Base-by-base conservation (phyloP, 2,113 vertebrate species). In the Macrotis lagotis region DNA sequence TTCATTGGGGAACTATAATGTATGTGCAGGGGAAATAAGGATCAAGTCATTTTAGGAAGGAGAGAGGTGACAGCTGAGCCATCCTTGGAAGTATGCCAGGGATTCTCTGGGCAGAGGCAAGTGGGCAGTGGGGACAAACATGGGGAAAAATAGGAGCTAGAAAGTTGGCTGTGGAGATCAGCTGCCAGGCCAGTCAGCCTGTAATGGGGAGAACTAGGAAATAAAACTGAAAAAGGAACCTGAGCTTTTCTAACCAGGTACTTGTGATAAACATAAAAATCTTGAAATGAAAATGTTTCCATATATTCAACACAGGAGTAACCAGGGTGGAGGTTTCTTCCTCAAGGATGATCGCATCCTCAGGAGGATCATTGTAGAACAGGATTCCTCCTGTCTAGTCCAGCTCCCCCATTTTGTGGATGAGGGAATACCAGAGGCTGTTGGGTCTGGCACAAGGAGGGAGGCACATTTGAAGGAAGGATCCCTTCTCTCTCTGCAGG, bases 241-340 rank as follows among this genome's bases (percentile, higher is more conserved):
- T 37, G 55, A 6, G 31, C 59, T 66, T 66, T 37, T 66, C 31
- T 66, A 37, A 66, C 12, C 12, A 14, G 31, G 12, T 66, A 16
- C 59, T 66, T 52, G 19, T 25, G 37, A 12, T 37, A 14, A 66
- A 66, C 37, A 6, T 37, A 66, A 66, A 66, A 66, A 0, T 1
- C 59, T 37, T 31, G 12, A 50, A 96, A 31, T 94, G 48, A 94
- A 97, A 94, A 51, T 92, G 89, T 94, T 97, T 96, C 50, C 59
- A 94, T 37, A n/a, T 25, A 90, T 26, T 92, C 51, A 83, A 50
- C 49, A 74, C 92, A 95, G 51, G 95, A 90, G 5, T 93, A 89
- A 37, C 48, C 92, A 44, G 90, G 16, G 22, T 24, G 22, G 7
- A 11, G 55, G 10, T 11, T 1, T 66, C 59, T 66, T 66, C 31